A percentile compares a stretch with the other conserved stretches of the same genome.
Evolutionary conservation across 2,113 vertebrate genomes (phyloP).

Genomic region (Plectropomus leopardus): DNA sequence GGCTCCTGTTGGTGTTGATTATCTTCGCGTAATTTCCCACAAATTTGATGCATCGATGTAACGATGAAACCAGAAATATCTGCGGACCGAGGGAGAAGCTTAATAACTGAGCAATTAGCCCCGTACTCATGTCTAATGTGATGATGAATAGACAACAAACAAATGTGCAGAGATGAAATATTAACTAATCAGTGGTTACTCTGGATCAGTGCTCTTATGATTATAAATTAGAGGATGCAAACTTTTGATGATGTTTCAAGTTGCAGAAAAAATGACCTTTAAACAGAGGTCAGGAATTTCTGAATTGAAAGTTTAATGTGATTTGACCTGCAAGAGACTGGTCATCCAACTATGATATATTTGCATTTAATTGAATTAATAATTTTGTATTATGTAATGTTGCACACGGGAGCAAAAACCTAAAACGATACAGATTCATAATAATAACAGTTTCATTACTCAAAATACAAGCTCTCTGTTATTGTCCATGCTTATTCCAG

Average conservation of each 20-base stretch:
- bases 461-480: too few relatives aligned
- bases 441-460: too few relatives aligned
- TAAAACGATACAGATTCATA: too few relatives aligned
- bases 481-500: too few relatives aligned
- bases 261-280: background rate
- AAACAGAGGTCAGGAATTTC: background rate
- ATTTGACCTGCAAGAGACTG: background rate
- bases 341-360: background rate
- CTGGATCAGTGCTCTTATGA: background rate
- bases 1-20: background rate
- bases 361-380: background rate
- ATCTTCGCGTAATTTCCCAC: background rate
- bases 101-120: conserved; percentile 12
- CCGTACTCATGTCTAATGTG: background rate
- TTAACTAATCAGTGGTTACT: background rate
- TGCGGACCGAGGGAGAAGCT: background rate
- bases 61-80: background rate
- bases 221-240: background rate
- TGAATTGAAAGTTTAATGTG: background rate
- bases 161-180: background rate
- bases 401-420: background rate
- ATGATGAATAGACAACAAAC: conserved; percentile 10
- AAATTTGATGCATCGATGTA: background rate
- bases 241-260: background rate
- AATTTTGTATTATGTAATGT: background rate